phyloP scores from a whole-genome alignment of 64 coral and sea anemone species.

The Platygyra sinensis region DNA sequence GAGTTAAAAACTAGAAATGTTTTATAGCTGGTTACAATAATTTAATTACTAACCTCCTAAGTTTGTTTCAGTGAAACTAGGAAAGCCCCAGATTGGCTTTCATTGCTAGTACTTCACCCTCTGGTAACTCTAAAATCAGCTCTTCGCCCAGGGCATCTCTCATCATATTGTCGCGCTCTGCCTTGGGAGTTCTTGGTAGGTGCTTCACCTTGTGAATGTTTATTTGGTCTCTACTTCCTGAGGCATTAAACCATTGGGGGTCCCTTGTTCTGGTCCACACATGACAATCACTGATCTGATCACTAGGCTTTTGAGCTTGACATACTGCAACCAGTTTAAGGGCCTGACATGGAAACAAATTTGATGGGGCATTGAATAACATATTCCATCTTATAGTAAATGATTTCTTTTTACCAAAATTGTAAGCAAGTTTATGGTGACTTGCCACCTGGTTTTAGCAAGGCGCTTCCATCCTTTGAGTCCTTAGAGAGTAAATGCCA shows the following conservation, averaged over 20 bases:
- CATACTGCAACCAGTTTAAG: no score
- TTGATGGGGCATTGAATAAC: no score
- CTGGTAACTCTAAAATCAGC: slow-evolving; percentile 5
- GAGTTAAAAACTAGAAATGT: no score
- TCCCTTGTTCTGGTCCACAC: background rate
- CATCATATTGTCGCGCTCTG: slow-evolving; percentile 7
- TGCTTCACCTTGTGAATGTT: slow-evolving; percentile 22
- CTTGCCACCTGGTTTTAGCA: no score
- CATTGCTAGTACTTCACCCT: slow-evolving; percentile 24
- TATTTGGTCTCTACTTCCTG: slow-evolving; percentile 34
- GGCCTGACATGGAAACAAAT: no score
- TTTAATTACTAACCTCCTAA: background rate
- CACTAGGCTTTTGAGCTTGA: background rate
- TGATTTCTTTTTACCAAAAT: no score
- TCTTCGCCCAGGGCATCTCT: slow-evolving; percentile 16
- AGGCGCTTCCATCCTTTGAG: no score
- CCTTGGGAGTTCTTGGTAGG: background rate
- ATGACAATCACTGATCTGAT: background rate
- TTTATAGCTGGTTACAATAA: no score
- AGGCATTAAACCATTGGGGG: background rate
- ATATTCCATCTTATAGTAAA: no score
- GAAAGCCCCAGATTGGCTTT: slow-evolving; percentile 31
- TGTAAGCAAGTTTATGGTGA: no score
- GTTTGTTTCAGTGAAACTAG: slow-evolving; percentile 35
- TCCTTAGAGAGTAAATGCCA: no score